These are phyloP conservation scores for Hemiscyllium ocellatum DNA, from an alignment of 2,113 vertebrate genomes.

Conservation along the genomic window DNA sequence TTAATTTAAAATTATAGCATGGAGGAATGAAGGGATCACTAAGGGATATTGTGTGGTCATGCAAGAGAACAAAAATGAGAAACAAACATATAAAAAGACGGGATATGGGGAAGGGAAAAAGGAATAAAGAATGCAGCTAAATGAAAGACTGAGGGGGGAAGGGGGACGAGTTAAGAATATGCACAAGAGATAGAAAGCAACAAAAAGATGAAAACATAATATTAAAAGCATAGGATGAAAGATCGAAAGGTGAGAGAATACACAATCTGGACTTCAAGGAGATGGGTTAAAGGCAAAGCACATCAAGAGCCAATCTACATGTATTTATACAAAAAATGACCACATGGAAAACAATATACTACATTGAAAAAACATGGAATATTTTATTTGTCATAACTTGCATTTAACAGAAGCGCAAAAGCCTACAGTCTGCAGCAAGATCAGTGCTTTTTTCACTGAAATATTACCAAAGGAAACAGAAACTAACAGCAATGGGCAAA, in stretches of 20 bases:
- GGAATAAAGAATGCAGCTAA: background rate
- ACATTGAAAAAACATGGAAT: background rate
- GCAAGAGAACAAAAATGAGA: background rate
- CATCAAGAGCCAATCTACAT: background rate
- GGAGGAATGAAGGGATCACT: background rate
- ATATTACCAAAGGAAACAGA: background rate
- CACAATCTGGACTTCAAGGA: background rate
- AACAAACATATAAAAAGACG: background rate
- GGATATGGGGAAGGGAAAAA: too few species aligned
- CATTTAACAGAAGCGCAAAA: background rate
- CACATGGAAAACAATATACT: too few species aligned
- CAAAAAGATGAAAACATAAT: background rate
- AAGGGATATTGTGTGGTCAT: too few species aligned
- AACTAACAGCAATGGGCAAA: background rate
- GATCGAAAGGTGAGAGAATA: background rate
- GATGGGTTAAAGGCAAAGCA: background rate
- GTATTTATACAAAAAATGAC: background rate
- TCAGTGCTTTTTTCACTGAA: background rate
- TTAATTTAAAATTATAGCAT: background rate
- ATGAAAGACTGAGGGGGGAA: background rate
- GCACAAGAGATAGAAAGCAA: background rate
- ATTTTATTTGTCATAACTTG: background rate
- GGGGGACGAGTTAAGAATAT: background rate
- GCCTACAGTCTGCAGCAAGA: background rate
- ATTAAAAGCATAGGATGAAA: background rate